Evolutionary conservation across 2,113 vertebrate species (phyloP).

Genomic region (Stomatorhinus ivindoensis): DNA sequence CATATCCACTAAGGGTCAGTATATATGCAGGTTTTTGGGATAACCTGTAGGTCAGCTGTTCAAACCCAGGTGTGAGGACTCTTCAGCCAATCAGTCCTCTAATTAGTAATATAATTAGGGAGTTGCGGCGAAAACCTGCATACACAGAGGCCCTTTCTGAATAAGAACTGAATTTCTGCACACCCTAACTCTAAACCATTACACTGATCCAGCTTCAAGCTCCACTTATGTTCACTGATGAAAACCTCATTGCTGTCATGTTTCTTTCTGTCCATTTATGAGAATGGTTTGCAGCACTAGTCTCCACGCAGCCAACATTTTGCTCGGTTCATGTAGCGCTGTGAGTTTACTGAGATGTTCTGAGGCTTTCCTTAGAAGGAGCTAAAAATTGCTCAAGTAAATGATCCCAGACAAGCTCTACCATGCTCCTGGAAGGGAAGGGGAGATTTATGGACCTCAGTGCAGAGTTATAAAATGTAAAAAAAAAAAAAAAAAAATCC

Average conservation of each 20-base stretch:
- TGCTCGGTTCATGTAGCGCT: background rate
- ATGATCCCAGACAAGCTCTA: background rate
- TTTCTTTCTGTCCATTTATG: background rate
- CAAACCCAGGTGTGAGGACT: background rate
- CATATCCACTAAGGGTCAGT: background rate
- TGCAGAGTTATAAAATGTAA: background rate
- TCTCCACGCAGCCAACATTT: background rate
- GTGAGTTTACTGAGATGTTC: background rate
- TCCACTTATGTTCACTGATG: background rate
- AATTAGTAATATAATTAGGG: background rate
- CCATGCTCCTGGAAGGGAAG: background rate
- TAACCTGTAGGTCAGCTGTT: background rate
- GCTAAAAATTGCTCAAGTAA: background rate
- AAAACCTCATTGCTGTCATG: background rate
- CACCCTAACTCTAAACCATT: background rate
- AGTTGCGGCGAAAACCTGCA: background rate
- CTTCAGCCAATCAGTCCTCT: background rate
- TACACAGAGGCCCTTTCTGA: background rate
- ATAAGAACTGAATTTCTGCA: background rate
- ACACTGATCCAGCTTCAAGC: background rate
- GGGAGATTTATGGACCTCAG: background rate
- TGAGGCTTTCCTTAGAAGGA: background rate
- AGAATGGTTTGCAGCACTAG: background rate
- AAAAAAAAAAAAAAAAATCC: background rate
- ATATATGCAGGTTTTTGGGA: background rate